Percentiles rank a stretch among this genome's conserved stretches.
phyloP scores from a whole-genome alignment of 2,888 invertebrate species.

The Seladonia tumulorum region DNA sequence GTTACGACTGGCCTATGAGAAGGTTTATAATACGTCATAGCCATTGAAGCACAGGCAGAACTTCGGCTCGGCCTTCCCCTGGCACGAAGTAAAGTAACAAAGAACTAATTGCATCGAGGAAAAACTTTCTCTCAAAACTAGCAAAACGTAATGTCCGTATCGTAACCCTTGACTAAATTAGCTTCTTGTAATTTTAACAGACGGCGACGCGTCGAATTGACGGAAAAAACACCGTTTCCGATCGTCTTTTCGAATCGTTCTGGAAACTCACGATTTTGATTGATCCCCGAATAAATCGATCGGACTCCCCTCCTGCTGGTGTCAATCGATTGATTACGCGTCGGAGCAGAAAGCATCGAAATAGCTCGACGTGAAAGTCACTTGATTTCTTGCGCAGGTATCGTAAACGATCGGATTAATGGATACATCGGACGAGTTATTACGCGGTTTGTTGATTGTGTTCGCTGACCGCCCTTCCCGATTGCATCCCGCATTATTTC shows the following conservation, averaged over 20 bases:
- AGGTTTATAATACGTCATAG: neutral
- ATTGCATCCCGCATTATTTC: neutral
- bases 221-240: conserved; percentile 27
- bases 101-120: neutral
- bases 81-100: neutral
- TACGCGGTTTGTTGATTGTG: neutral
- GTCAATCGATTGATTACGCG: conserved; percentile 30
- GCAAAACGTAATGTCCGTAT: neutral
- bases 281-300: conserved; percentile 8
- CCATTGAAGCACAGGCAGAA: neutral
- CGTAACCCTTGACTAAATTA: neutral
- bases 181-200: neutral
- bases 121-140: neutral
- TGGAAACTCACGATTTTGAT: conserved; percentile 38
- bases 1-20: too few relatives aligned
- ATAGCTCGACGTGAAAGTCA: conserved; percentile 38
- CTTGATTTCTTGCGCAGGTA: conserved; percentile 32
- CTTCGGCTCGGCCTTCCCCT: neutral
- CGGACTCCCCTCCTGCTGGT: conserved; percentile 17
- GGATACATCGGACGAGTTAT: neutral
- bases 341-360: conserved; percentile 36
- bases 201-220: neutral
- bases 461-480: neutral
- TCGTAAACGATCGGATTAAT: conserved; percentile 7
- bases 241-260: conserved; percentile 15